Evolutionary conservation across 2,888 invertebrate genomes (phyloP).

Genomic region (Fragum fragum): DNA sequence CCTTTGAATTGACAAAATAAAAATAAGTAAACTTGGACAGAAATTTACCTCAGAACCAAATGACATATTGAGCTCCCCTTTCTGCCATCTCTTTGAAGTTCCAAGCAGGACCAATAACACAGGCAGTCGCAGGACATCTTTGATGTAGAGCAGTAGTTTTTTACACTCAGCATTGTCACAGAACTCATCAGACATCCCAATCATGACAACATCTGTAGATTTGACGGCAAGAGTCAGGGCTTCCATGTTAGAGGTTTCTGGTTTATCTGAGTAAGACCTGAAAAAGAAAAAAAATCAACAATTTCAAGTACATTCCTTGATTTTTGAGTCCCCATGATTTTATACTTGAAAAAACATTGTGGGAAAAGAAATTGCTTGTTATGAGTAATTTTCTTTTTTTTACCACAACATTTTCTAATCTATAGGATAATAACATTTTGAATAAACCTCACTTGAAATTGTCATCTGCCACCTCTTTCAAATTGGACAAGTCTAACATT

Average conservation of each 20-base stretch:
- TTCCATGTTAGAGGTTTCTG: slow-evolving; percentile 78
- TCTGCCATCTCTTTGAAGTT: slow-evolving; percentile 78
- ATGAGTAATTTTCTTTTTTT: too few relatives aligned
- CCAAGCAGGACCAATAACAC: slow-evolving; percentile 80
- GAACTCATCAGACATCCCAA: slow-evolving; percentile 84
- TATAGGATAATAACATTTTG: too few relatives aligned
- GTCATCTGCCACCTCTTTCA: too few relatives aligned
- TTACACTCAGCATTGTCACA: slow-evolving; percentile 75
- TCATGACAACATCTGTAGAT: slow-evolving; percentile 78
- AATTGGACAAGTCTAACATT: too few relatives aligned
- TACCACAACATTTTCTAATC: too few relatives aligned
- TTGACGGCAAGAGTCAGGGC: slow-evolving; percentile 79
- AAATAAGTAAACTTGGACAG: neutral
- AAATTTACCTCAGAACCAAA: slow-evolving; percentile 74
- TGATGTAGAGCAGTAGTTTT: slow-evolving; percentile 78
- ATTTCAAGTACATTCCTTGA: too few relatives aligned
- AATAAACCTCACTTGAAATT: too few relatives aligned
- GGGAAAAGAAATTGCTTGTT: slow-evolving; percentile 1
- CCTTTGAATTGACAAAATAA: too few relatives aligned
- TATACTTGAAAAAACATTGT: too few relatives aligned
- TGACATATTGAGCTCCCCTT: slow-evolving; percentile 75
- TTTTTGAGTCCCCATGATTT: too few relatives aligned
- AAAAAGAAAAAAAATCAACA: too few relatives aligned
- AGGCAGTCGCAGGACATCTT: slow-evolving; percentile 79
- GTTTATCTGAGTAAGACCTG: slow-evolving; percentile 80